Base-by-base conservation (phyloP, 2,113 vertebrate genomes). In the Grantiella picta region DNA sequence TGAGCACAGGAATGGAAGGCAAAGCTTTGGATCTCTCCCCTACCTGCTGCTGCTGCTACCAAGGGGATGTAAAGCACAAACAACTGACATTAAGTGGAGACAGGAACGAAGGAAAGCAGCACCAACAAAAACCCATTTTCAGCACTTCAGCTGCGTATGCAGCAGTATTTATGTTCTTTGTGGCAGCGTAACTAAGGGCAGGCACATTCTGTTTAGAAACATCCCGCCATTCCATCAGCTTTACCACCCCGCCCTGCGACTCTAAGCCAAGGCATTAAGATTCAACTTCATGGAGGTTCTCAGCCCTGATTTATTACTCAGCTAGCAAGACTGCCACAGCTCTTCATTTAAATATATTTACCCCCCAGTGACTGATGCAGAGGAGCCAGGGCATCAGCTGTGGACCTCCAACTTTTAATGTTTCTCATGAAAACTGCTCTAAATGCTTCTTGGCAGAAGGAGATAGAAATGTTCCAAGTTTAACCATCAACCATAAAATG, bases 101-200 rank as follows among this genome's bases (percentile, higher is more conserved):
- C 69, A 33, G 0, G 2, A 68, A 97, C 47, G 47, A 54, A 64
- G 68, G 82, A 75, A 52, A 92, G 76, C 21, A 63, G 42, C 82
- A 86, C 29, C 85, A 85, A 77, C 70, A 94, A 73, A 94, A 93
- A 82, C 68, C 76, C 82, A 90, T 79, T 94, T 89, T 47, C 91
- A 89, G 89, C 61, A 14, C 45, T 88, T 76, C 27, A 57, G 66
- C 50, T 80, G 86, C 0, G 2, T 45, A 77, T 4, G 33, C 82
- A 85, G 90, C 85, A 90, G 63, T 59, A 27, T 93, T 96, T 88
- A 82, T 77, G 70, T n/a, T 85, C 93, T 56, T 15, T 47, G 82
- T 80, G 93, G 50, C 90, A 80, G 90, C 0, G 75, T 95, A 95
- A 94, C 94, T 91, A 96, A 95, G 95, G 87, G 85, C 93, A 90